Evolutionary conservation across 2,888 invertebrate species (phyloP).

Genomic region (Tinea trinotella): DNA sequence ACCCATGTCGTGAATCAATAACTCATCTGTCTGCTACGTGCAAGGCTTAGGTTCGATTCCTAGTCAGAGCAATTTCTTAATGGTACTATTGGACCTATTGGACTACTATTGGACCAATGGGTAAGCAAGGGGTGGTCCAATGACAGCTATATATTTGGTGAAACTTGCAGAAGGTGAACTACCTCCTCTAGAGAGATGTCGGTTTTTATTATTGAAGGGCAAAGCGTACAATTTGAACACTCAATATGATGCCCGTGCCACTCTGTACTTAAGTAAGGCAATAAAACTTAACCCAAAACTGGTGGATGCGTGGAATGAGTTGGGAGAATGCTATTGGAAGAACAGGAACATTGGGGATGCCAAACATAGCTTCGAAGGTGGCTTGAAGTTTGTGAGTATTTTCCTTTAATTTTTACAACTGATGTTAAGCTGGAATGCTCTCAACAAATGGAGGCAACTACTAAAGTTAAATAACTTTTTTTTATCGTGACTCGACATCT

Average conservation of each 20-base stretch:
- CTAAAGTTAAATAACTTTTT: too few species aligned
- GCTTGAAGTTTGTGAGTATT: constrained; percentile 76
- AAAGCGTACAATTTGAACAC: constrained; percentile 80
- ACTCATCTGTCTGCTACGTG: too few species aligned
- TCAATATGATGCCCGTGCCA: constrained; percentile 78
- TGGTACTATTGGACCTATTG: too few species aligned
- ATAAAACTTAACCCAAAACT: constrained; percentile 87
- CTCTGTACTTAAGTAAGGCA: constrained; percentile 83
- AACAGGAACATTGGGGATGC: constrained; percentile 85
- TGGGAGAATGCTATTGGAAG: constrained; percentile 93
- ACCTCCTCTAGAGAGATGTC: constrained; percentile 52
- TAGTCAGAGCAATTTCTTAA: too few species aligned
- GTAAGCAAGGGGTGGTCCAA: neutral
- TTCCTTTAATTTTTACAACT: neutral
- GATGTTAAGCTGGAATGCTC: too few species aligned
- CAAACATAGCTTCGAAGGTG: constrained; percentile 86
- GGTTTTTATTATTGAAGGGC: constrained; percentile 81
- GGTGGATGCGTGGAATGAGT: constrained; percentile 89
- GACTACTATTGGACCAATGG: too few species aligned
- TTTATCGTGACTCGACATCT: too few species aligned
- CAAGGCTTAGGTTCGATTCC: too few species aligned
- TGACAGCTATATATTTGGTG: neutral
- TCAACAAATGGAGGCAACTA: too few species aligned
- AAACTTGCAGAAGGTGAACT: constrained; percentile 39
- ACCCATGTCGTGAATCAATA: too few species aligned